These are phyloP conservation scores for Thyatira batis DNA, from an alignment of 2,888 invertebrate genomes.

Conservation along the genomic window DNA sequence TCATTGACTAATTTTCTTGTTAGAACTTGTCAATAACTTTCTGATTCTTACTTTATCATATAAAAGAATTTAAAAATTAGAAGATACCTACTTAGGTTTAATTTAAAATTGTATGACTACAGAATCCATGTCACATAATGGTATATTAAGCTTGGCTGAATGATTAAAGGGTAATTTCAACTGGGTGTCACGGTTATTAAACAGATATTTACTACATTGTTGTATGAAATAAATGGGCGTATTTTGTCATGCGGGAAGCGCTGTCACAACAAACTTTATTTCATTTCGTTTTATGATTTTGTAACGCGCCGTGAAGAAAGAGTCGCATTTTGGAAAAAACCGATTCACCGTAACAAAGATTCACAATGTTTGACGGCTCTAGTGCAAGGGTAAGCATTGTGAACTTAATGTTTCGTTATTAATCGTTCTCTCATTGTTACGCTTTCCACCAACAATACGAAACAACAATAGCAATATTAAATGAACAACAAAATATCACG, in stretches of 20 bases:
- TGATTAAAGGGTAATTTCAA: conserved; percentile 65
- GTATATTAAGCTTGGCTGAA: neutral
- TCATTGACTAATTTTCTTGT: too few relatives aligned
- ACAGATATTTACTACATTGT: conserved; percentile 75
- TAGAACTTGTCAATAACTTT: too few relatives aligned
- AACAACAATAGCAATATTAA: neutral
- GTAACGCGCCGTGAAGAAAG: conserved; percentile 73
- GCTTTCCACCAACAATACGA: neutral
- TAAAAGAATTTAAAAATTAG: too few relatives aligned
- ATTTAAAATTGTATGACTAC: neutral
- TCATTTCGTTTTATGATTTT: conserved; percentile 75
- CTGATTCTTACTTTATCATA: too few relatives aligned
- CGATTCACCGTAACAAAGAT: conserved; percentile 61
- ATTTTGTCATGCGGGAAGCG: conserved; percentile 75
- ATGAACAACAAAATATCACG: conserved; percentile 2
- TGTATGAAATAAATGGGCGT: conserved; percentile 72
- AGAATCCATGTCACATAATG: neutral
- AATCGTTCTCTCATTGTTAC: conserved; percentile 29
- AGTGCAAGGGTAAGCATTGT: conserved; percentile 43
- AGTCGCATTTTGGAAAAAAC: conserved; percentile 62
- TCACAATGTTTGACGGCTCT: conserved; percentile 34
- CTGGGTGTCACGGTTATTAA: conserved; percentile 70
- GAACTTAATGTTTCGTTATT: conserved; percentile 49
- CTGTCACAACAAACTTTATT: conserved; percentile 80
- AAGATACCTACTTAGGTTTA: too few relatives aligned